Base-by-base conservation (phyloP, 2,113 vertebrate species). In the Rallus limicola region DNA sequence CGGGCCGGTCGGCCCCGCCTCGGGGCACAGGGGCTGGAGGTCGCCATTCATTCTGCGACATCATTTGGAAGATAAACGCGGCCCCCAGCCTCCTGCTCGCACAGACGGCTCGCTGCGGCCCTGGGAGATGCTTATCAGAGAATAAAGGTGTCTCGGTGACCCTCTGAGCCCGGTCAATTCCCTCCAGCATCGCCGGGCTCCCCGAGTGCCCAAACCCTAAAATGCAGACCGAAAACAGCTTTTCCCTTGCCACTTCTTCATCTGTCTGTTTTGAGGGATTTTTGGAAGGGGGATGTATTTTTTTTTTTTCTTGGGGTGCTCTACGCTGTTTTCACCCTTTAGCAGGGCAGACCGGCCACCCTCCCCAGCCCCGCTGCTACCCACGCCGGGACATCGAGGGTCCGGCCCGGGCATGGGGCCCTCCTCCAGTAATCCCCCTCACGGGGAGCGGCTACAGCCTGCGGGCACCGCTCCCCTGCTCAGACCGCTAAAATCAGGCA, bases 171-270 rank as follows among this genome's bases (percentile, higher is more conserved):
- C 9, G 0, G 1, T n/a, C 31, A n/a, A n/a, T 31, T 63, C 20
- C 38, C 46, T 33, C 16, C 1, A 0, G 36, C 50, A 14, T 29
- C 2, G 1, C 13, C 4, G 1, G 26, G 26, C 40, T 31, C 17
- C 58, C 13, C 3, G 5, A 8, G 20, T 29, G 34, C 21, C 55
- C 46, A 25, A 69, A 62, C 21, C 15, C 2, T 6, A 29, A 68
- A 50, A 62, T 1, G 2, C 17, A 24, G 33, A 6, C 36, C 12
- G 3, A 40, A 20, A 59, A 59, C 46, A 46, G 26, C 7, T 48
- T 64, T 88, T 80, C 82, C 65, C 11, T 15, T 67, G 59, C 26
- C 0, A 0, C 23, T 53, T 62, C 29, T 42, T 48, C 42, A 1
- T 1, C 63, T 88, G 53, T 48, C 48, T 48, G 21, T 23, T 20